Evolutionary conservation across 2,113 vertebrate genomes (phyloP).

Genomic region (Ramphastos sulfuratus): DNA sequence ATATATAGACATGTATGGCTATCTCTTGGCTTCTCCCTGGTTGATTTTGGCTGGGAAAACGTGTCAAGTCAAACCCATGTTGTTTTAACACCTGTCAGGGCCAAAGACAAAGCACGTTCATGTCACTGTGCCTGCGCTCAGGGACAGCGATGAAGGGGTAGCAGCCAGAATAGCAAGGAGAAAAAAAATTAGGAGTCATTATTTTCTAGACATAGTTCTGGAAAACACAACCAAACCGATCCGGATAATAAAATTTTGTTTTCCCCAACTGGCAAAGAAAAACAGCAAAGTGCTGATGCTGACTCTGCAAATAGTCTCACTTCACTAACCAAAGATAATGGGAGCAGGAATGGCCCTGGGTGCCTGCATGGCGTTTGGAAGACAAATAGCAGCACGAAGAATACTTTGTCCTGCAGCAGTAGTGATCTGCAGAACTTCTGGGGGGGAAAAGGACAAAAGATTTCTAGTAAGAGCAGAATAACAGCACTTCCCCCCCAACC

Average conservation of each 20-base stretch:
- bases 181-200: background rate
- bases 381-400: background rate
- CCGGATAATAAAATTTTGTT: background rate
- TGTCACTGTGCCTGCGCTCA: background rate
- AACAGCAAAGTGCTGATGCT: background rate
- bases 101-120: background rate
- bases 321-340: constrained; percentile 42
- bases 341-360: background rate
- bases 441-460: background rate
- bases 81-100: background rate
- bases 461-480: background rate
- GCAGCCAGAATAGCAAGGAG: background rate
- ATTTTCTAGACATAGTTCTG: background rate
- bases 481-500: background rate
- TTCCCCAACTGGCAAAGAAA: background rate
- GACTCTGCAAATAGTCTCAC: constrained; percentile 27
- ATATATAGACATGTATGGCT: background rate
- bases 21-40: background rate
- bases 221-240: background rate
- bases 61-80: background rate
- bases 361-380: background rate
- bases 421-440: background rate
- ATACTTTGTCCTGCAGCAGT: background rate
- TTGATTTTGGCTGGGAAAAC: background rate
- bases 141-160: background rate